A percentile compares a stretch with the other conserved stretches of the same genome.
These are phyloP conservation scores for Bostrychus sinensis DNA, from an alignment of 2,113 vertebrate species.

Conservation along the genomic window DNA sequence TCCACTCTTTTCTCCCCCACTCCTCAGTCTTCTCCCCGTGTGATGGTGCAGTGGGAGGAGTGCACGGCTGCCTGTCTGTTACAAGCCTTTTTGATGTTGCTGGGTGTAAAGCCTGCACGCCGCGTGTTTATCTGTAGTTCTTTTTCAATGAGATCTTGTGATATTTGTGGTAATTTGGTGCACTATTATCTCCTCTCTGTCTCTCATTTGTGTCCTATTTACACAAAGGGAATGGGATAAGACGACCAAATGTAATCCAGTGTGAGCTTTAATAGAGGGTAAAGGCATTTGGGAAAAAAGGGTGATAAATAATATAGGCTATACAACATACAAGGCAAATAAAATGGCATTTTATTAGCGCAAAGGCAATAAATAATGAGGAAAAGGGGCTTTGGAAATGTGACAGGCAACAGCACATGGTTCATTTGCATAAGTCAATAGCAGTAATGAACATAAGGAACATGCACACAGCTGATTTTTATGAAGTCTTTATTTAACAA, in stretches of 20 bases:
- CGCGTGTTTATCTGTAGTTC: slow-evolving; percentile 12
- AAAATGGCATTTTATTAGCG: neutral
- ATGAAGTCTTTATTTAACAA: too few relatives aligned
- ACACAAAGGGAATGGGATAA: neutral
- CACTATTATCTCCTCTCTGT: neutral
- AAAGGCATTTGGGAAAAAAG: neutral
- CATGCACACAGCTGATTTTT: too few relatives aligned
- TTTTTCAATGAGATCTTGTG: neutral
- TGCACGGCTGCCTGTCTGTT: slow-evolving; percentile 37
- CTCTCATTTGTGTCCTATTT: neutral
- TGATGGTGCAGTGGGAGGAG: slow-evolving; percentile 18
- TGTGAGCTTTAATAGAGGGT: neutral
- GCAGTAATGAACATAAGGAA: too few relatives aligned
- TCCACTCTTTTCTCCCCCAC: slow-evolving; percentile 11
- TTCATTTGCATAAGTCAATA: neutral
- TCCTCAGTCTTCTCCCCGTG: slow-evolving; percentile 35
- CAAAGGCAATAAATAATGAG: neutral
- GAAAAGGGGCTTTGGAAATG: neutral
- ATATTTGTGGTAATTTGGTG: neutral
- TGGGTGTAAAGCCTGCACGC: slow-evolving; percentile 30
- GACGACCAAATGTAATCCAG: neutral
- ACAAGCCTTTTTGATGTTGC: slow-evolving; percentile 53
- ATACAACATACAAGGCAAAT: neutral
- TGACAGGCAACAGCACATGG: neutral
- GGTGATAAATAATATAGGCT: too few relatives aligned